phyloP scores from a whole-genome alignment of 2,113 vertebrate species.

The Rhea pennata region DNA sequence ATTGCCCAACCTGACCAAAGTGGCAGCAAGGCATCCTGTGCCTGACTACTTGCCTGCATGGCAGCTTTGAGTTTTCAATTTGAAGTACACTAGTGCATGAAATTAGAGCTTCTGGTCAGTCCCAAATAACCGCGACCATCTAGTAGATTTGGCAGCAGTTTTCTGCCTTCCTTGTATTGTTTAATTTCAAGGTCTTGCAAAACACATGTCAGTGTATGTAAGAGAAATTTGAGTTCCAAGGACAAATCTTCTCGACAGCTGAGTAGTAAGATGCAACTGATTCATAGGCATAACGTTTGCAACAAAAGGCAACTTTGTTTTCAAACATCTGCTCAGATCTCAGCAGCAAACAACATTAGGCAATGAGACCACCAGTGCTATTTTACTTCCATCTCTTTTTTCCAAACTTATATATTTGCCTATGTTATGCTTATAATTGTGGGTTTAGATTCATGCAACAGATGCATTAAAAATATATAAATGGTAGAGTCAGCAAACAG shows the following conservation, averaged over 20 bases:
- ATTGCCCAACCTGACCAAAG: not conserved
- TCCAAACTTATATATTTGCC: not conserved
- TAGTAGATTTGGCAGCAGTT: conserved; percentile 19
- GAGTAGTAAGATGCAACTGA: conserved; percentile 24
- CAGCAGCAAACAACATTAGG: conserved; percentile 13
- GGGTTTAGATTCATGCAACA: not conserved
- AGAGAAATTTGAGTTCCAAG: conserved; percentile 43
- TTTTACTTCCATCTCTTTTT: not conserved
- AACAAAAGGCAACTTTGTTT: not conserved
- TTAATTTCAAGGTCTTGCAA: conserved; percentile 41
- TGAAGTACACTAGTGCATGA: not conserved
- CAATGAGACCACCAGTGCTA: not conserved
- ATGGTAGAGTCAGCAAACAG: not conserved
- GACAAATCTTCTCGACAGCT: not conserved
- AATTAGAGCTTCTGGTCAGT: not conserved
- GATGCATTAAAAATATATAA: not conserved
- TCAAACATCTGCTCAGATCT: conserved; percentile 11
- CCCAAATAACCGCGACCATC: not conserved
- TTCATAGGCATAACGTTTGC: conserved; percentile 25
- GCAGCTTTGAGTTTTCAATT: not conserved
- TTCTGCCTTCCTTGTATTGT: not conserved
- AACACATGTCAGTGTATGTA: not conserved
- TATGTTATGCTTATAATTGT: not conserved
- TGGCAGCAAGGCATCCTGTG: rapidly evolving
- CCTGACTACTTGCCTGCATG: not conserved